These are phyloP conservation scores for Drosophila parvula DNA, from an alignment of 1,140 invertebrate species.

Conservation along the genomic window DNA sequence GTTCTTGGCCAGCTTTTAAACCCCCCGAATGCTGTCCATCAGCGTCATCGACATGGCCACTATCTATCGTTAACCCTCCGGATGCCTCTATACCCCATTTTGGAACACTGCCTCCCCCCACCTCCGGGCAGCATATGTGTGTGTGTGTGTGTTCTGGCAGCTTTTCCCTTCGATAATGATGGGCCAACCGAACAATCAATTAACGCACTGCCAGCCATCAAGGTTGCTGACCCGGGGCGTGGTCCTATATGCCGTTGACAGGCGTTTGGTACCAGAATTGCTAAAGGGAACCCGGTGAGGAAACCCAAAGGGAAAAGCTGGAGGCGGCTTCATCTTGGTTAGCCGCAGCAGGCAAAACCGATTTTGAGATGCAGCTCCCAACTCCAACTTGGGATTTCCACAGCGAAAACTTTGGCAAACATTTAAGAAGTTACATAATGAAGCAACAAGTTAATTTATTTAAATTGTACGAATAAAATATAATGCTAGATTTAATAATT, in stretches of 20 bases:
- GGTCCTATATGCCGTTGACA: constrained; percentile 25
- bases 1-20: neutral
- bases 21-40: constrained; percentile 30
- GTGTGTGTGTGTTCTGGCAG: neutral
- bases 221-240: constrained; percentile 33
- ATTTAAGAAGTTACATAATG: neutral
- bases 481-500: too few species aligned
- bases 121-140: constrained; percentile 6
- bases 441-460: too few species aligned
- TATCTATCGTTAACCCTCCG: constrained; percentile 10
- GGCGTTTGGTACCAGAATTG: neutral
- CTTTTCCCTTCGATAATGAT: constrained; percentile 49
- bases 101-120: neutral
- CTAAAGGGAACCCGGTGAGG: neutral
- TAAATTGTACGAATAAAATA: too few species aligned
- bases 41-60: constrained; percentile 28
- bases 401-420: too few species aligned
- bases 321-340: constrained; percentile 20
- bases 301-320: neutral
- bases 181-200: constrained; percentile 64
- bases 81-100: neutral
- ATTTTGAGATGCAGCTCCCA: constrained; percentile 36
- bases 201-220: constrained; percentile 59
- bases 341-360: constrained; percentile 65
- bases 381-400: neutral